Conservation (phyloP, 2,888 invertebrate species). For the Eledona agricola region DNA sequence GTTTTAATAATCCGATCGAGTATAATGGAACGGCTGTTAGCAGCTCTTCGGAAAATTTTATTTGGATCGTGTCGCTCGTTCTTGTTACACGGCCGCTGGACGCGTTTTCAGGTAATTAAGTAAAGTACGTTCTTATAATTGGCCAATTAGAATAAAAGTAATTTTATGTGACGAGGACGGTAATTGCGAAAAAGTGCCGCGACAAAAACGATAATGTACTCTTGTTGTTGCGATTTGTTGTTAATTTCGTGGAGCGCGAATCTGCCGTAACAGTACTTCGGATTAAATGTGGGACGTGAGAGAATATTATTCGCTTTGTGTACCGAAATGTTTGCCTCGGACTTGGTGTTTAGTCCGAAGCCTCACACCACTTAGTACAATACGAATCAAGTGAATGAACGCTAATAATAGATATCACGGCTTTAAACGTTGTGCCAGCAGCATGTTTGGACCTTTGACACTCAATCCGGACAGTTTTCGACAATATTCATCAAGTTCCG, state of each 20-base stretch:
- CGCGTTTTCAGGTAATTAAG: no score
- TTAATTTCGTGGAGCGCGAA: conserved; percentile 18
- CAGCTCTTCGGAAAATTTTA: no score
- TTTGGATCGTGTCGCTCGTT: conserved; percentile 5
- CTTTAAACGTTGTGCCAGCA: conserved; percentile 12
- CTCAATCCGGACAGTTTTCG: conserved; percentile 6
- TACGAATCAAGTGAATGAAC: conserved; percentile 23
- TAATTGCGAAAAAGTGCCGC: no score
- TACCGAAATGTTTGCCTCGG: conserved; percentile 20
- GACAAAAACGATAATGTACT: conserved; percentile 4
- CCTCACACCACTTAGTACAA: conserved; percentile 18
- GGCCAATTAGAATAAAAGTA: no score
- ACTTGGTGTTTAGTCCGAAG: conserved; percentile 19
- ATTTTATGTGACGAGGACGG: no score
- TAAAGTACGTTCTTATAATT: no score
- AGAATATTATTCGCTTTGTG: conserved; percentile 22
- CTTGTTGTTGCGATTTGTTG: conserved; percentile 22
- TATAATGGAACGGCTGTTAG: conserved; percentile 13
- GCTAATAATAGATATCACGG: conserved; percentile 25
- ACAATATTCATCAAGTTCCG: conserved; percentile 10
- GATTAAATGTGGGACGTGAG: conserved; percentile 28
- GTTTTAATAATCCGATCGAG: conserved; percentile 10
- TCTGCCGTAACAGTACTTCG: conserved; percentile 20
- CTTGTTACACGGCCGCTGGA: no score
- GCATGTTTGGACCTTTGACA: conserved; percentile 21